Evolutionary conservation across 64 coral and sea anemone species (phyloP), one percentile per base, ranked within the genome.

Genomic region (Montipora cactus): DNA sequence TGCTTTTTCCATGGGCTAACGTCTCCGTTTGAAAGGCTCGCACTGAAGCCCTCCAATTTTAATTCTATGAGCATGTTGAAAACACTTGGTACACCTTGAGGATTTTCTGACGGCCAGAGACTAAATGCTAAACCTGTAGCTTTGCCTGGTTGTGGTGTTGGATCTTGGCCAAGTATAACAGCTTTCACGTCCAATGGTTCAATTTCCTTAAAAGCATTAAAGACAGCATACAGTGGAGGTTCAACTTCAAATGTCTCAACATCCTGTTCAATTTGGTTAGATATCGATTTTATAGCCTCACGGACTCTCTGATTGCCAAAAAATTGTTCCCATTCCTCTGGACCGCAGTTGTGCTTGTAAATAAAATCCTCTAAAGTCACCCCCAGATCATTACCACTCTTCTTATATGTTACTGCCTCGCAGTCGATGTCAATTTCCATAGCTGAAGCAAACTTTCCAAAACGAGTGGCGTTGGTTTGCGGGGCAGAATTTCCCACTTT

Each of bases 111-210:
- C 4, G 61, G 11, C 3, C 8, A 64, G 19, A 89, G 70, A 44
- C 71, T 76, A 45, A 89, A 89, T 2, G 87, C 87, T 11, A 89
- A 18, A 9, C 87, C 87, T 64, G 71, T 89, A 37, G 87, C 72
- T 77, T 89, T 77, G 8, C 74, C 87, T 46, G 8, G 46, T 77
- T 89, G 51, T 59, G 87, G 87, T 21, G 73, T 89, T 46, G 87
- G 87, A 46, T 89, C 87, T 77, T 89, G 87, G 5, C 87, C 87
- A 25, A 89, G 7, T 28, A 89, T 89, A 57, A 89, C 53, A 9
- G 46, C 87, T 46, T 37, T 59, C 0, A 89, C 44, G 47, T 21
- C 25, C 1, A 3, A 9, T 1, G 52, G 72, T 0, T 8, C 7
- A 8, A 22, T 45, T 76, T 50, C 57, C 10, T 9, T 22, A 25